Evolutionary conservation across 2,888 invertebrate genomes (phyloP), one percentile per base, ranked within the genome.

Genomic region (Troides aeacus): DNA sequence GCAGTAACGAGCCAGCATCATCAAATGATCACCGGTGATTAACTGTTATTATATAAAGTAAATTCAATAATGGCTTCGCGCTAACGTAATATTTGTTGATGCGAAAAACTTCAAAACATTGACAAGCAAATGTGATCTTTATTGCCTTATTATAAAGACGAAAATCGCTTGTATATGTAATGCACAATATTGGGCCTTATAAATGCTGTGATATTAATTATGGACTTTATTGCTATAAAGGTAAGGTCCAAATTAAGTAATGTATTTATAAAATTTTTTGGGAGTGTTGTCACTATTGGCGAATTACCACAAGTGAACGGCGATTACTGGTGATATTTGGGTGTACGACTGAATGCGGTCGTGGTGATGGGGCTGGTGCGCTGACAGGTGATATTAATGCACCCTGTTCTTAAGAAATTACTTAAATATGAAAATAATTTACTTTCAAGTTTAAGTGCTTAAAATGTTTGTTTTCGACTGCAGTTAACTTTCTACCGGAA

Each of bases 1-100:
- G 18, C 84, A 79, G 88, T 90, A 91, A 90, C 89, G 86, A 90
- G 90, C 84, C 88, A 88, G 88, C 87, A 84, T 85, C 86, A 84
- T 78, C 82, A 85, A 90, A 90, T 92, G 88, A 85, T 89, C 90
- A 89, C 87, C 77, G 86, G 86, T 87, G 90, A 92, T 92, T 92
- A 92, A 92, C 85, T 89, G 89, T 90, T 92, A 92, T 92, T 92
- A 92, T 91, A 89, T 91, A 90, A 92, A 91, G 91, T 91, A 91
- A 92, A 92, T 92, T 92, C 92, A 92, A 92, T 92, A 92, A 92
- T 92, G 86, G 89, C 82, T 82, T 81, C 82, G 83, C 87, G 85
- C 86, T 87, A 88, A 87, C 84, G 83, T 83, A 84, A 85, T 91
- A 87, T 91, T 91, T 91, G 82, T 88, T 83, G 88, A 89, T 88